Evolutionary conservation across 2,888 invertebrate species (phyloP).

Genomic region (Shargacucullia verbasci): DNA sequence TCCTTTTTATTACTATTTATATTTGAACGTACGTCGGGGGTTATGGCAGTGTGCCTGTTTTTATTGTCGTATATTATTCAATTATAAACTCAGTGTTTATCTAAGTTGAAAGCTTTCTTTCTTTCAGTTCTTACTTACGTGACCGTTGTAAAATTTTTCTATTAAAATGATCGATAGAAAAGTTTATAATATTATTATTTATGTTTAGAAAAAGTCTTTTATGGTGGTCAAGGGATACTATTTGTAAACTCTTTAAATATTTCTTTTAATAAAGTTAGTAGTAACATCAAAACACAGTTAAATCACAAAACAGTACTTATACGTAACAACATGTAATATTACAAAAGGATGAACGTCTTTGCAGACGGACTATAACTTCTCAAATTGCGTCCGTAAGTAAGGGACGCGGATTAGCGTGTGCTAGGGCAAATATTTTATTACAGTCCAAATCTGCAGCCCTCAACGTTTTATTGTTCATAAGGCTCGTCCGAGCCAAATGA

Average conservation of each 20-base stretch:
- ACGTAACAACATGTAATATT: slow-evolving; percentile 58
- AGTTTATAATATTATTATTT: slow-evolving; percentile 2
- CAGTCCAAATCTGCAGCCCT: slow-evolving; percentile 89
- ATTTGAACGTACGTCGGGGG: slow-evolving; percentile 26
- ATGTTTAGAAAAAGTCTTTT: not conserved
- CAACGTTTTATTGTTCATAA: slow-evolving; percentile 89
- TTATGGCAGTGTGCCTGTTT: slow-evolving; percentile 19
- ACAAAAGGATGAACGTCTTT: slow-evolving; percentile 62
- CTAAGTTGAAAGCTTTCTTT: not conserved
- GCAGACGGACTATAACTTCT: slow-evolving; percentile 82
- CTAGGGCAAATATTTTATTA: slow-evolving; percentile 89
- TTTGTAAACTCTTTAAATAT: not conserved
- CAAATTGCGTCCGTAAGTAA: slow-evolving; percentile 87
- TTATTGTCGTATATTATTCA: slow-evolving; percentile 28
- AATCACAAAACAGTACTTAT: slow-evolving; percentile 41
- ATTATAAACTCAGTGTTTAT: slow-evolving; percentile 6
- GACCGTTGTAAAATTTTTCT: not conserved
- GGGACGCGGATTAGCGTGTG: slow-evolving; percentile 87
- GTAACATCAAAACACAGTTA: slow-evolving; percentile 26
- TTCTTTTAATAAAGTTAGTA: not conserved
- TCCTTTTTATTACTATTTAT: slow-evolving; percentile 55
- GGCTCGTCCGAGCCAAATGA: slow-evolving; percentile 89
- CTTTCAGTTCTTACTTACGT: not conserved
- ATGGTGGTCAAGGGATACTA: too few species aligned
- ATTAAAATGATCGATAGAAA: not conserved